A percentile compares a stretch with the other conserved stretches of the same genome.
Evolutionary conservation across 2,113 vertebrate species (phyloP).

Genomic region (Morone saxatilis): DNA sequence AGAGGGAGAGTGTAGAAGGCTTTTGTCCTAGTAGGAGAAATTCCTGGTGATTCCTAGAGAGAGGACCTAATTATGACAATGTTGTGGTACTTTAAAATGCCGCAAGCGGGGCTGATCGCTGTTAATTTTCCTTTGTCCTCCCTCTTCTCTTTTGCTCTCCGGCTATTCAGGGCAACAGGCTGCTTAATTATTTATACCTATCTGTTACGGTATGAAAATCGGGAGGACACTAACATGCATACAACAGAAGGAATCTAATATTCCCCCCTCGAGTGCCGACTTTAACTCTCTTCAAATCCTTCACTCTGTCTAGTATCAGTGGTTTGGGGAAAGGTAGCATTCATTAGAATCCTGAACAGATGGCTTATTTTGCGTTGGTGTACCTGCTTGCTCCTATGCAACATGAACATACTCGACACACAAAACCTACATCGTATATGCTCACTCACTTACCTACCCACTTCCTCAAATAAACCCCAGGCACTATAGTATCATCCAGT

Average conservation of each 20-base stretch:
- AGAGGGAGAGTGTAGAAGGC: constrained; percentile 11
- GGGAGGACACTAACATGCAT: constrained; percentile 67
- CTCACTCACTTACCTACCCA: constrained; percentile 20
- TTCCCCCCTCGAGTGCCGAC: constrained; percentile 59
- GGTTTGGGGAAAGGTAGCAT: constrained; percentile 3
- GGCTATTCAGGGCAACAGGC: constrained; percentile 70
- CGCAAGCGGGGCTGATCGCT: constrained; percentile 40
- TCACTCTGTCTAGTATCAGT: constrained; percentile 50
- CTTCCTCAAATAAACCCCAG: constrained; percentile 45
- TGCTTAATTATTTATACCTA: constrained; percentile 81
- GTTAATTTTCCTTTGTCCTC: constrained; percentile 53
- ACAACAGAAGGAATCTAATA: constrained; percentile 73
- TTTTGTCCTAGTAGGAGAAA: constrained; percentile 58
- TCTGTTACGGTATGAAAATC: constrained; percentile 73
- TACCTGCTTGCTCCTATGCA: constrained; percentile 30
- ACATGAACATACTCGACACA: constrained; percentile 9
- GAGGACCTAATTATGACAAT: constrained; percentile 69
- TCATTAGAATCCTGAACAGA: constrained; percentile 57
- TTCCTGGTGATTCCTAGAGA: constrained; percentile 78
- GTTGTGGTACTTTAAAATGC: constrained; percentile 64
- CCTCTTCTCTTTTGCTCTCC: constrained; percentile 44
- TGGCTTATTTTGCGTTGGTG: constrained; percentile 46
- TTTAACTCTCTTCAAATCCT: constrained; percentile 62
- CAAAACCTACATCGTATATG: constrained; percentile 18
- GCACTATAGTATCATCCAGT: constrained; percentile 29